Percentiles rank a stretch among this genome's conserved stretches.
phyloP scores from a whole-genome alignment of 2,797 vertebrate genomes.

The Gymnopithys bicolor region DNA sequence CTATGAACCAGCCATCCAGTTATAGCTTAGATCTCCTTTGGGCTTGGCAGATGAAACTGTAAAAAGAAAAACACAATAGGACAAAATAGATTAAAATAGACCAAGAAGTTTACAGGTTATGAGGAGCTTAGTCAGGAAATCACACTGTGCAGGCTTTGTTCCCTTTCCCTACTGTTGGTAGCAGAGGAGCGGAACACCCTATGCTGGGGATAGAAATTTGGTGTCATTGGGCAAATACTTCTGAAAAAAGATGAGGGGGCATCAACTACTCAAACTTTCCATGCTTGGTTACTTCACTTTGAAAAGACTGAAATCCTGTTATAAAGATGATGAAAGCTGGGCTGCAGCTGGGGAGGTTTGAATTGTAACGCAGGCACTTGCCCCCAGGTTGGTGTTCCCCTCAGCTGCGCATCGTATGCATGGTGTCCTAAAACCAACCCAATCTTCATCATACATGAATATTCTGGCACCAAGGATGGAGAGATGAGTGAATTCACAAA shows the following conservation, averaged over 20 bases:
- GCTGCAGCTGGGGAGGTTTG: background rate
- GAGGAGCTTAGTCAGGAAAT: background rate
- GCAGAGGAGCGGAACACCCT: background rate
- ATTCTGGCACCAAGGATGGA: background rate
- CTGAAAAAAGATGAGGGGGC: background rate
- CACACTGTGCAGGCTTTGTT: background rate
- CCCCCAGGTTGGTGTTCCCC: background rate
- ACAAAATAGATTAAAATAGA: background rate
- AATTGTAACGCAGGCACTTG: fast-evolving
- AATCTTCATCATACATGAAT: background rate
- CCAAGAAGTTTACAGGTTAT: background rate
- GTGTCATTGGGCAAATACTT: background rate
- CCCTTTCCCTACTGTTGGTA: background rate
- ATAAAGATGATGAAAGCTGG: background rate
- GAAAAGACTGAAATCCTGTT: background rate
- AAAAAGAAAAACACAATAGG: background rate
- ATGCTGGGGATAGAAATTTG: background rate
- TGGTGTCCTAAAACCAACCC: background rate
- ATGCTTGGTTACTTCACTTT: background rate
- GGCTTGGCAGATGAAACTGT: background rate
- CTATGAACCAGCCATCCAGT: background rate
- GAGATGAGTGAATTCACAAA: background rate
- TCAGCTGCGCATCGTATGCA: fast-evolving
- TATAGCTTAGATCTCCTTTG: background rate
- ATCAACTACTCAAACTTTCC: background rate